phyloP scores from a whole-genome alignment of 2,797 vertebrate species.

The Melanogrammus aeglefinus region DNA sequence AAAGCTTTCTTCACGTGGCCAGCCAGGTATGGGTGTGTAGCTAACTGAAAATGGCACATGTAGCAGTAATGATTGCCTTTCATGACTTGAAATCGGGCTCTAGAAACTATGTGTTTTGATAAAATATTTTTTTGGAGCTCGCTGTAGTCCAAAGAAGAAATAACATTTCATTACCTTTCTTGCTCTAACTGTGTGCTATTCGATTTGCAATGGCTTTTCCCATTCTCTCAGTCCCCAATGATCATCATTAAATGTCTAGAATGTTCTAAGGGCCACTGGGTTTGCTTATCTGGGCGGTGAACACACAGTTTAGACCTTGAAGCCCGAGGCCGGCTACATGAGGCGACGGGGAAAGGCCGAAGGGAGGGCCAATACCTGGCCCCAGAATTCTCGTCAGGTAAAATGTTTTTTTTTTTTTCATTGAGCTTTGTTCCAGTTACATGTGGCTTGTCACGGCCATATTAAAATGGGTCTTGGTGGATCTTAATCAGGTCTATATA shows the following conservation, averaged over 20 bases:
- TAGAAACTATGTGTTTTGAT: not conserved
- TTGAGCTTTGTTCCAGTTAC: not conserved
- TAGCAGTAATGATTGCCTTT: not conserved
- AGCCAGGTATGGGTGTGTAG: not conserved
- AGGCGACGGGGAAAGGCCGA: not conserved
- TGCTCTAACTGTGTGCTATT: not conserved
- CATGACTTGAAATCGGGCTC: not conserved
- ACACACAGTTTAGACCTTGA: not conserved
- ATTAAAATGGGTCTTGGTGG: not conserved
- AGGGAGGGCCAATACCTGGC: not conserved
- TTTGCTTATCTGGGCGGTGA: not conserved
- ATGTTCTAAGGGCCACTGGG: not conserved
- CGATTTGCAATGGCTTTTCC: not conserved
- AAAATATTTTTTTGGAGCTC: not conserved
- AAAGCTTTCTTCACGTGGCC: not conserved
- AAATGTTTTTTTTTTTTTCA: not conserved
- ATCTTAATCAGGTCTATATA: not conserved
- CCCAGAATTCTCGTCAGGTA: not conserved
- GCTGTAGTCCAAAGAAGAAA: not conserved
- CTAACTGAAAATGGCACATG: not conserved
- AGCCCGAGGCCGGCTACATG: not conserved
- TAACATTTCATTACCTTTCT: not conserved
- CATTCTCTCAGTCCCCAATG: constrained; percentile 2
- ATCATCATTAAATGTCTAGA: not conserved
- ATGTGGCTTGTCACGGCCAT: not conserved